Base-by-base conservation (phyloP, 2,113 vertebrate species). In the Pitta sordida region DNA sequence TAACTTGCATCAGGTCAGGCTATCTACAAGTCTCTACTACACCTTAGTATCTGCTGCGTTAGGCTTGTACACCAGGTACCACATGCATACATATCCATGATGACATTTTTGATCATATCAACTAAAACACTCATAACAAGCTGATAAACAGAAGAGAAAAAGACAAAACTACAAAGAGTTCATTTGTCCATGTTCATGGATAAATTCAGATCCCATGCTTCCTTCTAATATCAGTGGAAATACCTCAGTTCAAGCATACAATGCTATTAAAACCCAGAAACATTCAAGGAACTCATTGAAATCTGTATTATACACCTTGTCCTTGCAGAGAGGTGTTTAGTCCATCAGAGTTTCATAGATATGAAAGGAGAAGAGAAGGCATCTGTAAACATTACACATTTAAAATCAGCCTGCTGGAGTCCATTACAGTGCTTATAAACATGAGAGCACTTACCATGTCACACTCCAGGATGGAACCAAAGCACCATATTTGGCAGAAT, bases 1-100 rank as follows among this genome's bases (percentile, higher is more conserved):
- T 68, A 26, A 34, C 41, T 29, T 44, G 32, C 22, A 34, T 49
- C 36, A 56, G 24, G 30, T 59, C 59, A 67, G 39, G 29, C 13
- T 27, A 68, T 34, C 48, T 32, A 76, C n/a, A 55, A 53, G 46
- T 15, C n/a, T 46, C 16, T 30, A 30, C 59, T 7, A 18, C 39
- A 48, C 34, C 14, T 68, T 32, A 11, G 11, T 48, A 17, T 43
- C 70, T 62, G 30, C 46, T 36, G 36, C 19, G 9, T 55, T 43
- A 37, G 16, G 39, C 32, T 26, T 12, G 11, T 37, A 60, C 39
- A 41, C 4, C 6, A 59, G 44, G 27, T 17, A 82, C 9, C 7
- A 15, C 14, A 23, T 11, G 18, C 20, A 39, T 5, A 13, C 0
- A 0, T 53, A 69, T 5, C 46, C 37, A 17, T 26, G 13, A 55